Percentiles rank a stretch among this genome's conserved stretches.
Evolutionary conservation across 1,140 invertebrate genomes (phyloP).

Genomic region (Drosophila ercepeae): DNA sequence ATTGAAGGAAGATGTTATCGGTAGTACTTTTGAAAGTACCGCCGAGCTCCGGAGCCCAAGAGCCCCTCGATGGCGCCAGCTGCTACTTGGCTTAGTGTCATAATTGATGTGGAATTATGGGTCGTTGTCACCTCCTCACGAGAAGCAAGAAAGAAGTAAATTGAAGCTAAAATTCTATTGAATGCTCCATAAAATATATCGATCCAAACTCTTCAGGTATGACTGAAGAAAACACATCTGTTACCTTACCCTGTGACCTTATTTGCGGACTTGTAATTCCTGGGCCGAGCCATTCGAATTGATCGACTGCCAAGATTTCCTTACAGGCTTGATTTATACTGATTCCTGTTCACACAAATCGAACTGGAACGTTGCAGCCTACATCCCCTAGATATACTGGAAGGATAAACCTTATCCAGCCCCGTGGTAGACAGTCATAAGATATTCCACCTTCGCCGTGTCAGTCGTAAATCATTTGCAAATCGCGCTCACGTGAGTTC

Average conservation of each 20-base stretch:
- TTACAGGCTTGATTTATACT: constrained; percentile 24
- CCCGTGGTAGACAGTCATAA: too few species aligned
- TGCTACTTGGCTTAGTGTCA: constrained; percentile 25
- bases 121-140: constrained; percentile 3
- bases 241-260: constrained; percentile 19
- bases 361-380: too few species aligned
- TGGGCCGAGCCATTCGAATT: constrained; percentile 64
- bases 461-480: constrained; percentile 73
- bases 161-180: constrained; percentile 65
- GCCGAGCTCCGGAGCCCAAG: too few species aligned
- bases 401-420: too few species aligned
- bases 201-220: neutral
- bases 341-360: constrained; percentile 25
- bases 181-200: too few species aligned
- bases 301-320: constrained; percentile 70
- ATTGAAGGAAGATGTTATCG: too few species aligned
- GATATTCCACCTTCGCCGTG: constrained; percentile 26
- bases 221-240: too few species aligned
- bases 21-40: too few species aligned
- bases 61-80: constrained; percentile 26
- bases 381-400: too few species aligned
- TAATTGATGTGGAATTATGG: constrained; percentile 45
- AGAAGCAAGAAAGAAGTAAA: too few species aligned
- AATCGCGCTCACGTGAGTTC: too few species aligned
- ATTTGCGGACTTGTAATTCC: too few species aligned